Conservation (phyloP, 1,140 invertebrate species). For the Cheumatopsyche charites region DNA sequence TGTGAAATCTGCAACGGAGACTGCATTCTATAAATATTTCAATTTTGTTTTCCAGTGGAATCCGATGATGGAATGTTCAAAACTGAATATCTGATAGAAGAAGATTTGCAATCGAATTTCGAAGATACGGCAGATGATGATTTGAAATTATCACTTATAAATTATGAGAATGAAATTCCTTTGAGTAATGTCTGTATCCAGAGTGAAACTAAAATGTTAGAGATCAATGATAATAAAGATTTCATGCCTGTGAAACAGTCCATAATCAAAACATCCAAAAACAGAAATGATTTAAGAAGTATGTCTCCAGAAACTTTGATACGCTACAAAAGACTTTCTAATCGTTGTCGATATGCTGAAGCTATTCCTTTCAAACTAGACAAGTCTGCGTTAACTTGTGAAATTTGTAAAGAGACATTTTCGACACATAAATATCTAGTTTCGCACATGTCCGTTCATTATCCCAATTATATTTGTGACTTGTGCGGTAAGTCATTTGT, state of each 20-base stretch:
- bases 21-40: no score
- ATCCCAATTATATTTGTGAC: slow-evolving; percentile 40
- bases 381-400: slow-evolving; percentile 24
- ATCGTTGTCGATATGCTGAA: slow-evolving; percentile 25
- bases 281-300: background rate
- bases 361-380: slow-evolving; percentile 40
- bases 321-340: slow-evolving; percentile 6
- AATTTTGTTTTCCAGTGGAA: background rate
- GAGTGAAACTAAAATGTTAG: no score
- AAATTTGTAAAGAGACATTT: slow-evolving; percentile 38
- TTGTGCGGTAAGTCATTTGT: slow-evolving; percentile 41
- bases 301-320: background rate
- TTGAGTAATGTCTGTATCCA: no score
- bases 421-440: slow-evolving; percentile 38
- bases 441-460: slow-evolving; percentile 40
- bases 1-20: no score
- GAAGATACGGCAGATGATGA: background rate
- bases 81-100: slow-evolving; percentile 27
- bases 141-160: background rate
- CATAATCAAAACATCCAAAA: background rate
- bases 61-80: slow-evolving; percentile 14
- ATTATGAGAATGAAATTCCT: background rate
- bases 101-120: slow-evolving; percentile 7
- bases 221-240: background rate
- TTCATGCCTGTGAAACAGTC: background rate